Evolutionary conservation across 2,797 vertebrate genomes (phyloP).

Genomic region (Hippopotamyrus pictus): DNA sequence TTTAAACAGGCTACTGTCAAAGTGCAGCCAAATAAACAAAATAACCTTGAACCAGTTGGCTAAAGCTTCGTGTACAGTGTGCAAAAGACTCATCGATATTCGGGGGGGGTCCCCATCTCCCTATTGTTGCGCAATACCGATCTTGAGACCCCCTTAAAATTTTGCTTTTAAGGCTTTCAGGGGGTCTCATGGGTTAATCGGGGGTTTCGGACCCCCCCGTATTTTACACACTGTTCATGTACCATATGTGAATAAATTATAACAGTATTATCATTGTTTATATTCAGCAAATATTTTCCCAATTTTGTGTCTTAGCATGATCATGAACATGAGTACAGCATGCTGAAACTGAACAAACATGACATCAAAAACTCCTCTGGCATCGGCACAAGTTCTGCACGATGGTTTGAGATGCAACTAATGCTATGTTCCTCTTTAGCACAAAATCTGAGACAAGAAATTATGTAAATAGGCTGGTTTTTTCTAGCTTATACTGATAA

Average conservation of each 20-base stretch:
- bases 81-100: too few relatives aligned
- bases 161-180: too few relatives aligned
- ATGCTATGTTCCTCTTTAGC: neutral
- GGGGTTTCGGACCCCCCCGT: too few relatives aligned
- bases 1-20: neutral
- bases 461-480: neutral
- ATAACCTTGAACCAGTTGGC: neutral
- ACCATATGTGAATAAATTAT: neutral
- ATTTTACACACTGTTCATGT: neutral
- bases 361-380: neutral
- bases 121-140: too few relatives aligned
- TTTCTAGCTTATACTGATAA: neutral
- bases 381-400: neutral
- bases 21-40: neutral
- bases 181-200: too few relatives aligned
- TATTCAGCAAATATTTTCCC: neutral
- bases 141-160: too few relatives aligned
- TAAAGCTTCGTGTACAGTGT: neutral
- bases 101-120: too few relatives aligned
- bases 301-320: neutral
- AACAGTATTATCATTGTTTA: neutral
- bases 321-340: neutral
- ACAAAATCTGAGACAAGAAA: neutral
- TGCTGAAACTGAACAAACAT: neutral
- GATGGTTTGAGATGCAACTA: neutral